Evolutionary conservation across 2,888 invertebrate genomes (phyloP).

Genomic region (Brenthis hecate): DNA sequence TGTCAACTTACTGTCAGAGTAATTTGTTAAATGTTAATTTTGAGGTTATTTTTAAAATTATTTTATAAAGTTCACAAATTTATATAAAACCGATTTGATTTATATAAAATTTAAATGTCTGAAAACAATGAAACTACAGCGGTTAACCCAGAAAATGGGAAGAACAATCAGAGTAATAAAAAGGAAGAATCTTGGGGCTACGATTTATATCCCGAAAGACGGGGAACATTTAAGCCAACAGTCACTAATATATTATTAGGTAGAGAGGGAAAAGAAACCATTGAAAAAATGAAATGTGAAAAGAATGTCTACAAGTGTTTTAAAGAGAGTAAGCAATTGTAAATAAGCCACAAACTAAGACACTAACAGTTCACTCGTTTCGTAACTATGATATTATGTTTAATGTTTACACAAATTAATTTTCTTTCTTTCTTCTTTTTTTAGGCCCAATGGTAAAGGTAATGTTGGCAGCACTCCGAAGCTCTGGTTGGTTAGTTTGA

Average conservation of each 20-base stretch:
- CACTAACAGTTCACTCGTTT: background rate
- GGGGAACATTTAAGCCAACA: conserved; percentile 82
- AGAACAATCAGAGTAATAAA: conserved; percentile 35
- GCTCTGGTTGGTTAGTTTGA: conserved; percentile 87
- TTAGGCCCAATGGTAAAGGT: conserved; percentile 90
- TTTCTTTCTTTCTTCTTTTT: conserved; percentile 32
- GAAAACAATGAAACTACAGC: conserved; percentile 20
- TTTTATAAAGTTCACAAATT: background rate
- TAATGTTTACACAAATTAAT: background rate
- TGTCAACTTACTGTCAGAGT: background rate
- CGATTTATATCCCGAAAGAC: conserved; percentile 92
- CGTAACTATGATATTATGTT: background rate
- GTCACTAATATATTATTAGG: conserved; percentile 82
- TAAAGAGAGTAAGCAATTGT: conserved; percentile 83
- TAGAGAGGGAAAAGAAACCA: conserved; percentile 85
- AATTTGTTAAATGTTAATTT: background rate
- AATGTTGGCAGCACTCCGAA: conserved; percentile 92
- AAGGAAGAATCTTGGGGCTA: conserved; percentile 85
- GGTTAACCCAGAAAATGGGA: conserved; percentile 15
- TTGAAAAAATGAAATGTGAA: conserved; percentile 91
- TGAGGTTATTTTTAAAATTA: conserved; percentile 7
- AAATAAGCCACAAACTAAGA: background rate
- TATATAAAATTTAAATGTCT: conserved; percentile 7
- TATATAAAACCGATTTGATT: background rate
- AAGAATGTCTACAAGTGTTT: conserved; percentile 88